phyloP scores from a whole-genome alignment of 2,113 vertebrate species.

The Otus sunia region DNA sequence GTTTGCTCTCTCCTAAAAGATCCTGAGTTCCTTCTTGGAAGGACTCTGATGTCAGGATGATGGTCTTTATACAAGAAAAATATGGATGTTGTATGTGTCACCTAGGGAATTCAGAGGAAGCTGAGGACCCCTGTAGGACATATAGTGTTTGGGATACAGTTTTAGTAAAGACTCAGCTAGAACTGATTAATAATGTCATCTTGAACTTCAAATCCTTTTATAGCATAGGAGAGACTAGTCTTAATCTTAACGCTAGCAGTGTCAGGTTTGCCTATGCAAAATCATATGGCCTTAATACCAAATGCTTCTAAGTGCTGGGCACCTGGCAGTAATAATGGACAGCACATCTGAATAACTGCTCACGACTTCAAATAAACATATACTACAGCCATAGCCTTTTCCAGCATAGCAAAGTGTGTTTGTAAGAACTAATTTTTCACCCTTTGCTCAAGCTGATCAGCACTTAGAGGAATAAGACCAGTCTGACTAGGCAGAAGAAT shows the following conservation, averaged over 20 bases:
- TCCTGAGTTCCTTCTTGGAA: neutral
- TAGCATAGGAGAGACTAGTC: neutral
- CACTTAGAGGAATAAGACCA: neutral
- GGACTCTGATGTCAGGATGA: neutral
- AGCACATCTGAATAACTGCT: neutral
- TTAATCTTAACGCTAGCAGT: neutral
- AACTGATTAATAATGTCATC: neutral
- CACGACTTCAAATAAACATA: neutral
- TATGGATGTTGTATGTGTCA: accelerated
- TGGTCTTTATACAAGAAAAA: neutral
- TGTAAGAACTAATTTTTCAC: neutral
- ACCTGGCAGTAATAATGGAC: neutral
- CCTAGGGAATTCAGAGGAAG: neutral
- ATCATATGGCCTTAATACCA: neutral
- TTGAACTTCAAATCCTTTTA: neutral
- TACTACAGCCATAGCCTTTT: neutral
- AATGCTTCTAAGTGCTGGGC: neutral
- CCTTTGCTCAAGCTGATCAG: neutral
- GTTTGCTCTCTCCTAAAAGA: neutral
- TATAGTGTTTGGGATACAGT: neutral
- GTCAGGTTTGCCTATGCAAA: neutral
- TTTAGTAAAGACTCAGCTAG: neutral
- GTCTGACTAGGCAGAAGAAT: neutral
- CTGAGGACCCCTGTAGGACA: neutral
- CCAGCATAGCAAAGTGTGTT: neutral